These are phyloP conservation scores for Marasmarcha lunaedactyla DNA, from an alignment of 2,888 invertebrate species.

Conservation along the genomic window DNA sequence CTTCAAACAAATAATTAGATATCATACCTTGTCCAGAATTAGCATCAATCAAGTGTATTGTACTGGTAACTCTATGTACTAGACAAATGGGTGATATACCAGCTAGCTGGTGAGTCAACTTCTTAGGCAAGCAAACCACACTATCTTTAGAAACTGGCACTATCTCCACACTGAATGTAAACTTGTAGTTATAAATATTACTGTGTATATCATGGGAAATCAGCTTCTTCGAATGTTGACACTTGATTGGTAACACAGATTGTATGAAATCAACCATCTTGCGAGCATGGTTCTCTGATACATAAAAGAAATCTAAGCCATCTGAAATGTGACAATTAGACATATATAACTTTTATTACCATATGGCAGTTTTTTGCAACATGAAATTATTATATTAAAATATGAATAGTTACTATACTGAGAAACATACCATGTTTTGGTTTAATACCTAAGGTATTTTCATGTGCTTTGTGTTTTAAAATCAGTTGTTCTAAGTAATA, in stretches of 20 bases:
- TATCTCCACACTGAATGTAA: conserved; percentile 93
- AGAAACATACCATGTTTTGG: conserved; percentile 82
- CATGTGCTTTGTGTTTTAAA: conserved; percentile 94
- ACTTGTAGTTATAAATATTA: conserved; percentile 97
- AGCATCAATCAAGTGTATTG: conserved; percentile 94
- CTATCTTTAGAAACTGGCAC: conserved; percentile 96
- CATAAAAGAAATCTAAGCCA: conserved; percentile 95
- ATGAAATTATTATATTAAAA: too few species aligned
- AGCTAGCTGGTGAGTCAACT: conserved; percentile 87
- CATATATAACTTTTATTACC: neutral
- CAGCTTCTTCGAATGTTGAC: conserved; percentile 91
- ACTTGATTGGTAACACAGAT: conserved; percentile 88
- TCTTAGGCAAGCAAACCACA: conserved; percentile 89
- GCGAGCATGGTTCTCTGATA: conserved; percentile 88
- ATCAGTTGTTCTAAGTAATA: conserved; percentile 98
- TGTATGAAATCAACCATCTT: conserved; percentile 96
- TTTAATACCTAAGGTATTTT: conserved; percentile 89
- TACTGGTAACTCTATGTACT: conserved; percentile 88
- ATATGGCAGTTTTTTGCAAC: neutral
- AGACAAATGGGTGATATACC: conserved; percentile 91
- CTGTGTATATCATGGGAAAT: conserved; percentile 98
- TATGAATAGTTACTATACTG: too few species aligned
- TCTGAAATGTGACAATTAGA: conserved; percentile 62
- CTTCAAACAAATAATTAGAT: neutral
- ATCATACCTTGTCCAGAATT: conserved; percentile 80